Percentiles rank a stretch among this genome's conserved stretches.
These are phyloP conservation scores for Florisuga fusca DNA, from an alignment of 2,797 vertebrate species.

Conservation along the genomic window DNA sequence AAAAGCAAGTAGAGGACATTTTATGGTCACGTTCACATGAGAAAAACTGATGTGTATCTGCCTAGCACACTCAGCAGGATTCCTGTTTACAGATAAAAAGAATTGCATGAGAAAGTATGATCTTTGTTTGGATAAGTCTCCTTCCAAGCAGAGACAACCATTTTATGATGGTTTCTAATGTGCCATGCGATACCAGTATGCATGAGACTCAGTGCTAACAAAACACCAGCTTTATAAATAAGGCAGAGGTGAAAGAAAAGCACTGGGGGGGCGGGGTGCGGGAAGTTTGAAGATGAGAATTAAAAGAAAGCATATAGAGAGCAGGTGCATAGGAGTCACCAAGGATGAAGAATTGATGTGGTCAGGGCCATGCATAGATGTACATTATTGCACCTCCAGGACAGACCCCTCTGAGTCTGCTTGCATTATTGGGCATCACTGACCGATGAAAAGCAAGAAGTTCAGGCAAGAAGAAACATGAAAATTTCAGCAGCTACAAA, in stretches of 20 bases:
- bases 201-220: not conserved
- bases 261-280: too few species aligned
- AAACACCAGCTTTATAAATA: not conserved
- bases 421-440: not conserved
- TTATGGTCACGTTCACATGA: not conserved
- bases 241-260: not conserved
- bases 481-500: not conserved
- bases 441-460: not conserved
- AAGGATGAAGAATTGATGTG: not conserved
- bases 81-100: not conserved
- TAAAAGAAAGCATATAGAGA: not conserved
- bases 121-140: not conserved
- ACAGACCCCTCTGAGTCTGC: not conserved
- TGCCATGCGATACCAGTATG: not conserved
- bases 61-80: constrained; percentile 4
- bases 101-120: not conserved
- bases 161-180: not conserved
- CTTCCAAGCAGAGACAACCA: not conserved
- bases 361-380: not conserved
- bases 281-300: not conserved
- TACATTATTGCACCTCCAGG: not conserved
- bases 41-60: not conserved
- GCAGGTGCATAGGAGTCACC: not conserved
- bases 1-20: not conserved
- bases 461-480: not conserved